A percentile compares a stretch with the other conserved stretches of the same genome.
Evolutionary conservation across 2,113 vertebrate species (phyloP).

Genomic region (Centropus unirufus): DNA sequence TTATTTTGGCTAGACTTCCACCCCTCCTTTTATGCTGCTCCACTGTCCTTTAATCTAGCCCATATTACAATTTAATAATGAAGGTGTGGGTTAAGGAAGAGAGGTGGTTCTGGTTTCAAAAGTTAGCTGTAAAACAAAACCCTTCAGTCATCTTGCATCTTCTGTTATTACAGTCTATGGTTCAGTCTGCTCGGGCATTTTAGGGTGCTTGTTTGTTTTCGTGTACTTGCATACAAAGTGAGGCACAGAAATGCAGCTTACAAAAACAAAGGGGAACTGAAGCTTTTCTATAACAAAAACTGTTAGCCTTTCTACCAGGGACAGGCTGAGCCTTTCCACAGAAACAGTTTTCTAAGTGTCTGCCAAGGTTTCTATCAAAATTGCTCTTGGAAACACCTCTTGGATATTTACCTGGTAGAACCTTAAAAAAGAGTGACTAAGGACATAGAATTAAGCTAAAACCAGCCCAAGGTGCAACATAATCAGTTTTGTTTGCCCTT

Average conservation of each 20-base stretch:
- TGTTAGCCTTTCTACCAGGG: not conserved
- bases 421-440: not conserved
- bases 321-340: not conserved
- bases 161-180: not conserved
- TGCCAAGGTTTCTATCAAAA: not conserved
- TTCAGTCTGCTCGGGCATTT: not conserved
- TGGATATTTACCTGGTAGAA: not conserved
- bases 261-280: not conserved
- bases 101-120: not conserved
- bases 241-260: not conserved
- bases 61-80: conserved; percentile 33
- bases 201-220: not conserved
- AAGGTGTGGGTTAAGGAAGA: conserved; percentile 7
- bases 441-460: not conserved
- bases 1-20: conserved; percentile 46
- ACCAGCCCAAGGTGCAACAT: not conserved
- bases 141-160: not conserved
- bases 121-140: not conserved
- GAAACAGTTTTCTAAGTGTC: not conserved
- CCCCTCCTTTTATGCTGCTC: conserved; percentile 17
- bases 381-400: not conserved
- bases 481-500: not conserved
- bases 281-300: not conserved
- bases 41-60: conserved; percentile 46
- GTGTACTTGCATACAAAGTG: not conserved